Conservation (phyloP, 1,140 invertebrate genomes). For the Sinonovacula constricta region DNA sequence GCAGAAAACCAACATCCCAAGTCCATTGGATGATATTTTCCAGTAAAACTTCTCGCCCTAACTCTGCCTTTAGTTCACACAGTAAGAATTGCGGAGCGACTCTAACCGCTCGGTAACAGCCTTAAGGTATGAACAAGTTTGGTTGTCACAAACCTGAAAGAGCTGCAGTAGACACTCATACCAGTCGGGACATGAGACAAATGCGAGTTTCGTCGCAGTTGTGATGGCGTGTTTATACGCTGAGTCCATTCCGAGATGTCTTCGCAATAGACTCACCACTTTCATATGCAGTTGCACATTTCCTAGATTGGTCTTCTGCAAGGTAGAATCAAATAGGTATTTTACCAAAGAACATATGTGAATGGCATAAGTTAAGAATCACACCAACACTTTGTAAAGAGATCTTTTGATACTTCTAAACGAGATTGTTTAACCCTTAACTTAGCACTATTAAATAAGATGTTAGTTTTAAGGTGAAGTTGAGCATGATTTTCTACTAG, state of each 20-base stretch:
- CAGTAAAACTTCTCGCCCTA: no score
- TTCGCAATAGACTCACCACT: conserved; percentile 86
- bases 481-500: no score
- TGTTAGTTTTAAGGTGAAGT: not conserved
- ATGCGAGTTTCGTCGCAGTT: conserved; percentile 82
- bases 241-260: conserved; percentile 84
- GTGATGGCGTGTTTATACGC: conserved; percentile 88
- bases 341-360: no score
- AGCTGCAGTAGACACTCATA: conserved; percentile 87
- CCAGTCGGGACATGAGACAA: conserved; percentile 83
- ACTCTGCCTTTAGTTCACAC: no score
- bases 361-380: no score
- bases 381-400: no score
- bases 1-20: no score
- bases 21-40: no score
- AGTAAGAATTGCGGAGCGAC: no score
- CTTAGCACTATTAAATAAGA: not conserved
- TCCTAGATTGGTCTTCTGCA: conserved; percentile 84
- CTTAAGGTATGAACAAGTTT: no score
- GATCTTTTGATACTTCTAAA: no score
- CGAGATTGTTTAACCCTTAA: not conserved
- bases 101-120: no score
- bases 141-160: conserved; percentile 78
- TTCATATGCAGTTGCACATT: conserved; percentile 87
- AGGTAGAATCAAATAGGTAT: conserved; percentile 15